Evolutionary conservation across 2,888 invertebrate species (phyloP), one percentile per base, ranked within the genome.

Genomic region (Eutolmus rufibarbis): DNA sequence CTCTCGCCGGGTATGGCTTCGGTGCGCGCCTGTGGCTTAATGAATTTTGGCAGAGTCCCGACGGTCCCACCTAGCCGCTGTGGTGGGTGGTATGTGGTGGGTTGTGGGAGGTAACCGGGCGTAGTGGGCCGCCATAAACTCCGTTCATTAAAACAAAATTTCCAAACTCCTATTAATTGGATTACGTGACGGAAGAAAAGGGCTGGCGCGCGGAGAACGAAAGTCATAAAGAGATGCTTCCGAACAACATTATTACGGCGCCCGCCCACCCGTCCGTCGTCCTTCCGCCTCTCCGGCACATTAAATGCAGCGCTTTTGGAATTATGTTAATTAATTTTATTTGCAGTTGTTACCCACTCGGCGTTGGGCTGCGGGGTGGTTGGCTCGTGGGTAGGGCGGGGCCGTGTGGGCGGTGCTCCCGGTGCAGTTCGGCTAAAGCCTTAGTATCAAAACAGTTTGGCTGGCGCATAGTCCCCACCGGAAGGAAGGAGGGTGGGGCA

Each of bases 251-350:
- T 74, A 74, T 85, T 85, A 85, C 43, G 16, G 9, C 3, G 31
- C 43, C 31, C 31, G 1, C 16, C 51, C n/a, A 9, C 56, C 31
- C 51, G n/a, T n/a, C 8, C 78, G 19, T 28, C 74, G 4, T 28
- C 43, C 28, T 74, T 14, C 14, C 43, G 16, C 43, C 43, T 2
- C 16, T 51, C 23, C 31, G 23, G 46, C 40, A 74, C 74, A 74
- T 85, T 40, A 85, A 85, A 74, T 85, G 85, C 85, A 85, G 85
- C 74, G 74, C 74, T 85, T 85, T 85, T 74, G 85, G 74, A 85
- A 74, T 85, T 85, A 85, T 85, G 85, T 85, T 85, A 85, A 85
- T 85, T 85, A 85, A 85, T 85, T 85, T 85, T 85, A 85, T 85
- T 85, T 85, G 85, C 85, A 85, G 74, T 85, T 74, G 85, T 85